These are phyloP conservation scores for Cryptosula pallasiana DNA, from an alignment of 2,888 invertebrate species.

Conservation along the genomic window DNA sequence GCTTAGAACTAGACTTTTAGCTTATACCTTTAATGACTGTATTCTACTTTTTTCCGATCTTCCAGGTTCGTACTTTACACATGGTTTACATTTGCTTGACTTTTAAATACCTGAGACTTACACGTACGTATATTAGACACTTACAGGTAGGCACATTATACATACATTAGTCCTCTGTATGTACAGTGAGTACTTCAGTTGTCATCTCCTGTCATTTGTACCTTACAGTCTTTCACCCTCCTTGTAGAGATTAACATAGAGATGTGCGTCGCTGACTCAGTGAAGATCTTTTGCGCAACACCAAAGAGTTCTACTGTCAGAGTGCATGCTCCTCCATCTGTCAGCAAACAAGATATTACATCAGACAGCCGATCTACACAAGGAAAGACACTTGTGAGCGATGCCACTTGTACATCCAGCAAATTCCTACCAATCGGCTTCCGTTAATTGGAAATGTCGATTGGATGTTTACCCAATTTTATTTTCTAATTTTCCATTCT, in stretches of 20 bases:
- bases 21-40: slow-evolving; percentile 95
- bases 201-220: too few relatives aligned
- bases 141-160: too few relatives aligned
- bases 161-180: too few relatives aligned
- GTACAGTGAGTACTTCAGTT: too few relatives aligned
- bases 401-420: neutral
- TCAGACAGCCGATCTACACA: neutral
- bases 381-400: neutral
- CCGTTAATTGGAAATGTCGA: too few relatives aligned
- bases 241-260: slow-evolving; percentile 82
- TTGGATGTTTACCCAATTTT: too few relatives aligned
- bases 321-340: slow-evolving; percentile 60
- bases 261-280: slow-evolving; percentile 80
- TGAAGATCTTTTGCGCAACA: slow-evolving; percentile 75
- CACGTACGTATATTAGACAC: too few relatives aligned
- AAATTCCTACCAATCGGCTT: too few relatives aligned
- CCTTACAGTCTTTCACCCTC: too few relatives aligned
- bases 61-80: slow-evolving; percentile 68
- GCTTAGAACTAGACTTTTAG: slow-evolving; percentile 61
- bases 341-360: neutral
- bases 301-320: slow-evolving; percentile 83
- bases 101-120: too few relatives aligned
- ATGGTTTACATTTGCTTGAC: too few relatives aligned
- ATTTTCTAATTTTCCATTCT: too few relatives aligned
- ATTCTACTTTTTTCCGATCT: slow-evolving; percentile 96